Conservation (phyloP, 2,797 vertebrate species). For the Gadopsis bispinosus region DNA sequence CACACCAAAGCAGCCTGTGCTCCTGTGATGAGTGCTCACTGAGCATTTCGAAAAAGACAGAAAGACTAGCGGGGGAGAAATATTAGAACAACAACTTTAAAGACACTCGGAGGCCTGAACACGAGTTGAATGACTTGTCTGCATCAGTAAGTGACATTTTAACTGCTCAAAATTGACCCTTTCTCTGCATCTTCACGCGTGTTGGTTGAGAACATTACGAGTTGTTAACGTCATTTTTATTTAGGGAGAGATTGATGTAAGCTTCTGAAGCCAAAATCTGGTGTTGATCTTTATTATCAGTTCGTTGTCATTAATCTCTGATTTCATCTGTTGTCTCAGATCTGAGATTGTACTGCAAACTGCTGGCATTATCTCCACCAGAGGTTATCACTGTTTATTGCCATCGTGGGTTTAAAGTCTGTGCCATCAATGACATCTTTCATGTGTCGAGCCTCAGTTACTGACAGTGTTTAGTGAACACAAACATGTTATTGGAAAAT, state of each 20-base stretch:
- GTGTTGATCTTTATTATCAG: neutral
- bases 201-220: neutral
- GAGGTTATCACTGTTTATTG: conserved; percentile 37
- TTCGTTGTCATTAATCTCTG: neutral
- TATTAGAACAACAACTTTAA: neutral
- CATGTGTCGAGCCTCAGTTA: neutral
- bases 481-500: neutral
- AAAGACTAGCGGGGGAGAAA: neutral
- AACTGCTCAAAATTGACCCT: conserved; percentile 5
- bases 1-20: neutral
- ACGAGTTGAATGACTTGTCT: conserved; percentile 17
- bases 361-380: neutral
- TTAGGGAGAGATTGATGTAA: neutral
- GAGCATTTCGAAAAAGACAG: neutral
- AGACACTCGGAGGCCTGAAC: neutral
- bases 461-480: neutral
- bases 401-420: conserved; percentile 65
- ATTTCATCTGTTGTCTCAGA: conserved; percentile 6
- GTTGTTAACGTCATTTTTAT: neutral
- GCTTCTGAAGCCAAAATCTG: neutral
- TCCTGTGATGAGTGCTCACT: neutral
- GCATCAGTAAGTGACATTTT: conserved; percentile 31
- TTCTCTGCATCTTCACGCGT: neutral
- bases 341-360: conserved; percentile 7
- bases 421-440: conserved; percentile 51